phyloP scores from a whole-genome alignment of 2,888 invertebrate genomes.

The Ectemnius cavifrons region DNA sequence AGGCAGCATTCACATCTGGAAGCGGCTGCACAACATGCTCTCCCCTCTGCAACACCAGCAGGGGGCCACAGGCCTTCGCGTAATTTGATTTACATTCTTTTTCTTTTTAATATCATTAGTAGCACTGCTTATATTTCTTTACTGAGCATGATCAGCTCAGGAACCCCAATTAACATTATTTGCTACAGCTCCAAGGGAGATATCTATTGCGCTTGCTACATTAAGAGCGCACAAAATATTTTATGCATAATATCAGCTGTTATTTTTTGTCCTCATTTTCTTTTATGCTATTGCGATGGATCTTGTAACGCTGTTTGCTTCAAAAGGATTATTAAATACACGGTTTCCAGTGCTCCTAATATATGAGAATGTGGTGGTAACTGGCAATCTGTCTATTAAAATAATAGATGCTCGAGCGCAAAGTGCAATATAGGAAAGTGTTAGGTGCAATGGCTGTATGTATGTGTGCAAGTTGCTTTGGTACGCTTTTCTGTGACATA shows the following conservation, averaged over 20 bases:
- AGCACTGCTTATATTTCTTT: conserved; percentile 7
- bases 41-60: conserved; percentile 66
- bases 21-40: conserved; percentile 88
- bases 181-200: too few species aligned
- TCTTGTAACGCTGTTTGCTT: conserved; percentile 17
- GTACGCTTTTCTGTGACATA: conserved; percentile 1
- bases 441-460: conserved; percentile 21
- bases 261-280: conserved; percentile 6
- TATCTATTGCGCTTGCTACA: too few species aligned
- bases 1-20: conserved; percentile 97
- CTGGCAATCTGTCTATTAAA: conserved; percentile 3
- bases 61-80: conserved; percentile 72
- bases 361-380: conserved; percentile 13
- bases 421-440: conserved; percentile 23
- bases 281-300: conserved; percentile 13
- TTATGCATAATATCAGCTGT: not conserved
- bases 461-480: conserved; percentile 4
- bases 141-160: too few species aligned
- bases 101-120: conserved; percentile 32
- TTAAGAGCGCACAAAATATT: not conserved
- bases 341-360: not conserved
- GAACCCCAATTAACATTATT: too few species aligned
- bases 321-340: conserved; percentile 26
- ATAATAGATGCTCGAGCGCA: conserved; percentile 15
- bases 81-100: conserved; percentile 63